These are phyloP conservation scores for Trichoplax adhaerens DNA, from an alignment of 37 sponge, comb jelly and placozoan genomes.

Conservation along the genomic window DNA sequence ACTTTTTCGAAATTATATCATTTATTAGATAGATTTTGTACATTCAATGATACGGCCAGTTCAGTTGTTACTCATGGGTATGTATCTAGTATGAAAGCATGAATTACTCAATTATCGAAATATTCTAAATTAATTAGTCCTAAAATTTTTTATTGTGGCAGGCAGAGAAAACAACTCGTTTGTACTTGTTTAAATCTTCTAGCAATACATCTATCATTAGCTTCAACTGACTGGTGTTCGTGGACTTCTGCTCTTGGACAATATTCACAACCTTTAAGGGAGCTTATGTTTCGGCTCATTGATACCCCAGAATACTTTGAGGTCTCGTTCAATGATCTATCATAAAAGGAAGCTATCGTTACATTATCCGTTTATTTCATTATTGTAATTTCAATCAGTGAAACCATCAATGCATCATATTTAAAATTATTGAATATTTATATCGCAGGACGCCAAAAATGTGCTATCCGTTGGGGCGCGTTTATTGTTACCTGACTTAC, in stretches of 20 bases:
- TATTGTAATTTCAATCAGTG: background rate
- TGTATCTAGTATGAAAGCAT: too few species aligned
- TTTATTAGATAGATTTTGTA: slow-evolving; percentile 11
- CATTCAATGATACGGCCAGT: background rate
- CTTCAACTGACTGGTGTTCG: too few species aligned
- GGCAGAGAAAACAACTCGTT: too few species aligned
- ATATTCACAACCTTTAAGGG: slow-evolving; percentile 37
- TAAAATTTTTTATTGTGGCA: too few species aligned
- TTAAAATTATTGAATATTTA: too few species aligned
- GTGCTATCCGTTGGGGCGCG: slow-evolving; percentile 48
- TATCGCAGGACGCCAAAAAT: background rate
- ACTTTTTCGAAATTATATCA: background rate
- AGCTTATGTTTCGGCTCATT: slow-evolving; percentile 45
- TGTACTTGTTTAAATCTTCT: too few species aligned
- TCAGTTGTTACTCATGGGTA: too few species aligned
- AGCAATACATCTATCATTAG: too few species aligned
- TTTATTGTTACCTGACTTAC: slow-evolving; percentile 57
- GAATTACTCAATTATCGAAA: too few species aligned
- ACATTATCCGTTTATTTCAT: background rate
- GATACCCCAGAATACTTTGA: slow-evolving; percentile 33
- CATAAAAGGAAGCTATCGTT: too few species aligned
- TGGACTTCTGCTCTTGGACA: slow-evolving; percentile 5
- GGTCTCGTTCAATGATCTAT: background rate
- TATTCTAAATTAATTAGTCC: too few species aligned
- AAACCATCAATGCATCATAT: background rate